Evolutionary conservation across 2,797 vertebrate genomes (phyloP), one percentile per base, ranked within the genome.

Genomic region (Triplophysa bombifrons): DNA sequence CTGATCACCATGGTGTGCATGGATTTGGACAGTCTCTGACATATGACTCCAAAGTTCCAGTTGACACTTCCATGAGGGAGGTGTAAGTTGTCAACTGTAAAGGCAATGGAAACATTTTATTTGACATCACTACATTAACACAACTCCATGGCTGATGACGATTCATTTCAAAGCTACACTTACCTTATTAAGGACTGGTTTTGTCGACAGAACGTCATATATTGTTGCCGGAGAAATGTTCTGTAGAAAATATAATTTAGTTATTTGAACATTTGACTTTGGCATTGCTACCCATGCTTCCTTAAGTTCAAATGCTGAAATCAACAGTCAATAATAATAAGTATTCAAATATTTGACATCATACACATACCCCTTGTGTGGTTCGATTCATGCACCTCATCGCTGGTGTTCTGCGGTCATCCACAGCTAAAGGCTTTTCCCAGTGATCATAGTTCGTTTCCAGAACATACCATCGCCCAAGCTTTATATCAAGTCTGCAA

Each of bases 401-500:
- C 51, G 93, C 93, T 0, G 96, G 94, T 17, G 92, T 94, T 83
- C 98, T 94, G 46, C 98, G 95, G 78, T 99, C 94, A 76, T 99
- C 98, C 82, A 98, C 86, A 86, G 98, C 87, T 1, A 98, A 83
- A 0, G 98, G 97, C 34, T 92, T 87, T 85, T 96, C 94, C 98
- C 97, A 99, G 84, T 95, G 96, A 85, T 99, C 98, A 0, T 99
- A 99, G 89, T 98, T 99, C 0, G 98, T 99, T 91, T 99, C 94
- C 67, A 97, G 63, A 56, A 98, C 93, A 0, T 94, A 99, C 98
- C 98, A 99, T 0, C 93, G 93, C 11, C 92, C 94, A 44, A 92
- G 89, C 69, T 94, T 91, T 77, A 91, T 13, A 76, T 96, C 88
- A 20, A 99, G 94, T 86, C 98, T 99, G 85, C 20, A 90, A 12